These are phyloP conservation scores for Agapornis canus DNA, from an alignment of 2,797 vertebrate genomes.

Conservation along the genomic window DNA sequence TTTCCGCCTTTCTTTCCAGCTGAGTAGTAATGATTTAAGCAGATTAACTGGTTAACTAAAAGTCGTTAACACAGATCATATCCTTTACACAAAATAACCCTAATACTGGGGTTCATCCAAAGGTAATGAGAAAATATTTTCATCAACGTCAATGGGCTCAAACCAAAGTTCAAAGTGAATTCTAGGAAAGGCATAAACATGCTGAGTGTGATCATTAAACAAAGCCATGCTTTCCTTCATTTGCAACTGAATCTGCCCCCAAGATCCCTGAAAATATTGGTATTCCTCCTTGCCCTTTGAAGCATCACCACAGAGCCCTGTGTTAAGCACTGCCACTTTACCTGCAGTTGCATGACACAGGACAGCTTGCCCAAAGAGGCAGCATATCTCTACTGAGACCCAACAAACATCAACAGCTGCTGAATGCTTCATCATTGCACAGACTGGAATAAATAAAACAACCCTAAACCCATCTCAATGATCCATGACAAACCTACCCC, in stretches of 20 bases:
- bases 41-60: conserved; percentile 13
- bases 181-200: not conserved
- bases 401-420: not conserved
- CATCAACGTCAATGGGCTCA: not conserved
- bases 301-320: not conserved
- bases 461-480: accelerated
- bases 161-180: not conserved
- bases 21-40: conserved; percentile 3
- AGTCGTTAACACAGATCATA: not conserved
- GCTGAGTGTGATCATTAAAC: not conserved
- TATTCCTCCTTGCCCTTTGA: not conserved
- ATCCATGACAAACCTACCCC: not conserved
- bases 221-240: not conserved
- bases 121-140: not conserved
- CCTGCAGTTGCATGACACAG: not conserved
- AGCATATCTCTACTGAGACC: not conserved
- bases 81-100: not conserved
- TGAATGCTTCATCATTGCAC: not conserved
- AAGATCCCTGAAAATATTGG: not conserved
- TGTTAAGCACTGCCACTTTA: not conserved
- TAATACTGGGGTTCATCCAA: not conserved
- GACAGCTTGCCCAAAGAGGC: not conserved
- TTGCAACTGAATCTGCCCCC: not conserved
- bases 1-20: not conserved
- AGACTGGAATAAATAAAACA: not conserved